A percentile compares a stretch with the other conserved stretches of the same genome.
phyloP scores from a whole-genome alignment of 2,113 vertebrate genomes.

The Ploceus nigricollis region DNA sequence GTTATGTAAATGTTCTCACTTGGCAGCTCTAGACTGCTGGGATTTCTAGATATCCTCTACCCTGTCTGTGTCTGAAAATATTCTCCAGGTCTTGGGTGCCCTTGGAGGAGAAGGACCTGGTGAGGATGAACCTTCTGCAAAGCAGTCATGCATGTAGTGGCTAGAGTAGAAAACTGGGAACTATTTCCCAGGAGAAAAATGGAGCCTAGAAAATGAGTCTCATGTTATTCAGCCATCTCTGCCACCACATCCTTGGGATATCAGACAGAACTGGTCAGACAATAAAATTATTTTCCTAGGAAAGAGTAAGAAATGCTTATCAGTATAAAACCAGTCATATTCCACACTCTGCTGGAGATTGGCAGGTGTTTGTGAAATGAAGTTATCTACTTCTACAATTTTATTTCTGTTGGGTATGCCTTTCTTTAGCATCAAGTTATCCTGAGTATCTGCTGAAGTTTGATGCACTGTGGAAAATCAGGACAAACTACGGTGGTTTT shows the following conservation, averaged over 20 bases:
- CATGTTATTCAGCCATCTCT: neutral
- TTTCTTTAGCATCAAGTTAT: neutral
- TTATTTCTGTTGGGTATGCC: neutral
- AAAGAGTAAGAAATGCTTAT: neutral
- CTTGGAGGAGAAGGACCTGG: neutral
- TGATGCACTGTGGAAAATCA: neutral
- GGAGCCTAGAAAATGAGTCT: neutral
- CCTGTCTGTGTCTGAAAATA: neutral
- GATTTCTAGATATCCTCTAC: neutral
- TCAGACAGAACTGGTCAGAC: neutral
- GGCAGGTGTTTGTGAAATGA: neutral
- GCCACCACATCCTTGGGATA: neutral
- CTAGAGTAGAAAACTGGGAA: neutral
- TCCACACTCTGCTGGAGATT: neutral
- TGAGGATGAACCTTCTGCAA: neutral
- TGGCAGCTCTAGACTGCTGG: neutral
- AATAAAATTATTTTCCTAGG: neutral
- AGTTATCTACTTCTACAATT: neutral
- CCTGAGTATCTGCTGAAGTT: neutral
- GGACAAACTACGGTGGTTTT: neutral
- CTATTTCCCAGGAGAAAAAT: neutral
- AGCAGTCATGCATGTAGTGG: neutral
- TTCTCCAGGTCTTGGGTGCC: neutral
- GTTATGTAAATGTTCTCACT: neutral
- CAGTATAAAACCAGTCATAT: neutral